phyloP scores from a whole-genome alignment of 2,113 vertebrate species.

The Rhynchomys soricoides region DNA sequence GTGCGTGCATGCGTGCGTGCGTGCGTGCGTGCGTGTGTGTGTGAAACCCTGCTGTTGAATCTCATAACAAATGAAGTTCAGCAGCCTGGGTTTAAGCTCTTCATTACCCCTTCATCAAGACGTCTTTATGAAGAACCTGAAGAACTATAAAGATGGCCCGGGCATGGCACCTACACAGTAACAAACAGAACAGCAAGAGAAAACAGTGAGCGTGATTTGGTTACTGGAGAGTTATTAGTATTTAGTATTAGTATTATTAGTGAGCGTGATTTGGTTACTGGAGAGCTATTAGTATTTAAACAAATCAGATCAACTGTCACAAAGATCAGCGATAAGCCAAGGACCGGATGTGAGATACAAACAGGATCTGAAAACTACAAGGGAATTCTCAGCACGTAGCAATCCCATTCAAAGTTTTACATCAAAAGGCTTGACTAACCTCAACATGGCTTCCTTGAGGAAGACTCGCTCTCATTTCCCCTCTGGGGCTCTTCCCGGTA shows the following conservation, averaged over 20 bases:
- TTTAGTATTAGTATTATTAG: too few species aligned
- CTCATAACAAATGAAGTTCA: neutral
- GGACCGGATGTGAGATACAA: neutral
- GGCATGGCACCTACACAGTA: neutral
- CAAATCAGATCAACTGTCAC: neutral
- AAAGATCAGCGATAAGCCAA: neutral
- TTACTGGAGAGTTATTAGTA: neutral
- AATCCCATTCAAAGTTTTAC: neutral
- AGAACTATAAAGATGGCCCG: neutral
- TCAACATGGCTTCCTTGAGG: neutral
- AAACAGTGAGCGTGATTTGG: neutral
- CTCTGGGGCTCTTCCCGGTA: neutral
- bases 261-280: neutral
- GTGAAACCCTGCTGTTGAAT: neutral
- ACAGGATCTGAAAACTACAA: neutral
- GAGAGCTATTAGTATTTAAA: neutral
- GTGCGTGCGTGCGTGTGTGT: neutral
- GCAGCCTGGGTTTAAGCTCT: neutral
- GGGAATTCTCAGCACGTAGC: neutral
- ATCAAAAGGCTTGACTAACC: neutral
- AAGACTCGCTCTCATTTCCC: neutral
- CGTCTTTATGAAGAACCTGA: neutral
- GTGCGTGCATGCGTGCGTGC: neutral
- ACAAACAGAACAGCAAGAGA: neutral
- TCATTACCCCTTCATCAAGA: neutral